These are phyloP conservation scores for Amorpha juglandis DNA, from an alignment of 2,888 invertebrate genomes.

Conservation along the genomic window DNA sequence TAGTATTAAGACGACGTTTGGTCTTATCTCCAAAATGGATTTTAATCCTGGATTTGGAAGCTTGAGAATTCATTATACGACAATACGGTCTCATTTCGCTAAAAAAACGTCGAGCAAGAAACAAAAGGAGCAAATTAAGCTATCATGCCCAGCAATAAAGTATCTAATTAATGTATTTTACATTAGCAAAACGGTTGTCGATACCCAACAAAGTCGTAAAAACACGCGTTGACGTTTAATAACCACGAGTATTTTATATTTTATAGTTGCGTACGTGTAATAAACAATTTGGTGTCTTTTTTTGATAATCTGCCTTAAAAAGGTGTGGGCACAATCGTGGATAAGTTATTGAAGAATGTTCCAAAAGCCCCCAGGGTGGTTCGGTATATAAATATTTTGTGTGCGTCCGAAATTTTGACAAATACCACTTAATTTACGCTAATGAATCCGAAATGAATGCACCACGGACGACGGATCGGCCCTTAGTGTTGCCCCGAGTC, in stretches of 20 bases:
- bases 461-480: slow-evolving; percentile 62
- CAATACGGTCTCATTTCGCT: slow-evolving; percentile 55
- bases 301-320: slow-evolving; percentile 50
- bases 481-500: slow-evolving; percentile 55
- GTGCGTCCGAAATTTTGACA: slow-evolving; percentile 75
- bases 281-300: slow-evolving; percentile 57
- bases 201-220: slow-evolving; percentile 65
- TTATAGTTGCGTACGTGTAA: slow-evolving; percentile 55
- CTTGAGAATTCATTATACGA: slow-evolving; percentile 55
- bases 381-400: slow-evolving; percentile 77
- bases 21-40: slow-evolving; percentile 58
- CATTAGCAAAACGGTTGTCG: slow-evolving; percentile 74
- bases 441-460: slow-evolving; percentile 79
- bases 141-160: slow-evolving; percentile 72
- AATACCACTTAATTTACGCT: slow-evolving; percentile 83
- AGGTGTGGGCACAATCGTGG: slow-evolving; percentile 58
- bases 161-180: slow-evolving; percentile 72
- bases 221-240: slow-evolving; percentile 71
- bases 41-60: slow-evolving; percentile 62
- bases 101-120: slow-evolving; percentile 54
- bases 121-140: slow-evolving; percentile 71
- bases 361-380: slow-evolving; percentile 60
- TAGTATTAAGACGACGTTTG: slow-evolving; percentile 54
- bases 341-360: slow-evolving; percentile 64
- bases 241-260: slow-evolving; percentile 55